Conservation (phyloP, 2,113 vertebrate species). For the Zingel zingel region DNA sequence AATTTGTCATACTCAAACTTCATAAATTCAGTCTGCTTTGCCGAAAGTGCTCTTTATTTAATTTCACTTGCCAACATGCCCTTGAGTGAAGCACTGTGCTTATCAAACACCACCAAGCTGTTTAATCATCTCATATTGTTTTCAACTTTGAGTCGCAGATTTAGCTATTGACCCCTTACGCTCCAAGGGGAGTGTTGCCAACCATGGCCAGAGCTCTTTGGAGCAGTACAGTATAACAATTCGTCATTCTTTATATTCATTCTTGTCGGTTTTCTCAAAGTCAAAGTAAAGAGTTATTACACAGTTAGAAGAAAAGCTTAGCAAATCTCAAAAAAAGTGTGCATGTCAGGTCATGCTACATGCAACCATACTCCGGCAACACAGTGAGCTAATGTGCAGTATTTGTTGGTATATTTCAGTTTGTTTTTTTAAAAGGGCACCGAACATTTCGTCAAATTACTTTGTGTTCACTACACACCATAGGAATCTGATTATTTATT, state of each 20-base stretch:
- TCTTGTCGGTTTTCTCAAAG: slow-evolving; percentile 6
- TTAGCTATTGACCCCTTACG: slow-evolving; percentile 48
- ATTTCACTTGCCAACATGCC: slow-evolving; percentile 58
- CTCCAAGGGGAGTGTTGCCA: slow-evolving; percentile 46
- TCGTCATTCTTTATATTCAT: neutral
- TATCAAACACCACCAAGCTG: slow-evolving; percentile 62
- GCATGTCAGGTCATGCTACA: neutral
- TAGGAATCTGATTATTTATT: neutral
- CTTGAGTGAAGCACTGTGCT: slow-evolving; percentile 56
- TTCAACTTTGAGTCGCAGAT: slow-evolving; percentile 47
- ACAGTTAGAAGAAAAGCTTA: neutral
- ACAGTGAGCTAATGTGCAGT: neutral
- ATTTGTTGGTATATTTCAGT: neutral
- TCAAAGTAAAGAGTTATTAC: neutral
- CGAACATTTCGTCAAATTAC: neutral
- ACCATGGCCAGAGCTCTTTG: slow-evolving; percentile 21
- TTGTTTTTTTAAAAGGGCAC: neutral
- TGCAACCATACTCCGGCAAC: neutral
- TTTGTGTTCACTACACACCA: neutral
- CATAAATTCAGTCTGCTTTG: slow-evolving; percentile 57
- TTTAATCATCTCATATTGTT: slow-evolving; percentile 71
- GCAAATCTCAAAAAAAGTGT: neutral
- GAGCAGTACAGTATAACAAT: slow-evolving; percentile 13
- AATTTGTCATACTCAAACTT: slow-evolving; percentile 49
- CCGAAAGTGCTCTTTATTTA: slow-evolving; percentile 55